Percentiles rank a stretch among this genome's conserved stretches.
phyloP scores from a whole-genome alignment of 2,797 vertebrate genomes.

The Oryzias dopingdopingensis region DNA sequence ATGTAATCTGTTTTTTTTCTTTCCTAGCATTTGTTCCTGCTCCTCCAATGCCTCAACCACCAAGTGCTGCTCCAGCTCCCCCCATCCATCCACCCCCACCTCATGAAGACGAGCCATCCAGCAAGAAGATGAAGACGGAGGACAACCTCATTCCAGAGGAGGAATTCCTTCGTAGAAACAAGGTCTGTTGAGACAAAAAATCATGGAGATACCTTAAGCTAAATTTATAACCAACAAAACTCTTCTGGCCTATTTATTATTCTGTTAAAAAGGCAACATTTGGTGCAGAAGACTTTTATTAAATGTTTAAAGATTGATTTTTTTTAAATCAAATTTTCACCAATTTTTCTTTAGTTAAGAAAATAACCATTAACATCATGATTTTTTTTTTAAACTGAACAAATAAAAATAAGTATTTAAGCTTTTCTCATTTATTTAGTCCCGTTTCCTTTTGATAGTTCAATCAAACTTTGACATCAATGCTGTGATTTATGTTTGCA shows the following conservation, averaged over 20 bases:
- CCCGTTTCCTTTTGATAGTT: not conserved
- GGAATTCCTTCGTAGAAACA: constrained; percentile 94
- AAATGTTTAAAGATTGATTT: not conserved
- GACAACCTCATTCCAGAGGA: constrained; percentile 97
- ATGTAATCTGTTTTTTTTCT: not conserved
- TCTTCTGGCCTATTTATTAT: not conserved
- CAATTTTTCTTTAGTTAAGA: too few relatives aligned
- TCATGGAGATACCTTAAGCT: not conserved
- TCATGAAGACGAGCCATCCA: constrained; percentile 92
- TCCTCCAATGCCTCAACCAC: constrained; percentile 87
- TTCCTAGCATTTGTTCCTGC: constrained; percentile 91
- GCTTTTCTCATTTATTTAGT: not conserved
- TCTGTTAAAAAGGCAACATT: not conserved
- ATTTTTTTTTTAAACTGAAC: too few relatives aligned
- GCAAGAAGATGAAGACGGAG: constrained; percentile 96
- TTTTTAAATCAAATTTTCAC: not conserved
- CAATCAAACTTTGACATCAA: too few relatives aligned
- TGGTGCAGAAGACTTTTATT: not conserved
- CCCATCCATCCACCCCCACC: constrained; percentile 88
- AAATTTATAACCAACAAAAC: not conserved
- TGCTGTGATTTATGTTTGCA: too few relatives aligned
- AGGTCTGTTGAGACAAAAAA: constrained; percentile 70
- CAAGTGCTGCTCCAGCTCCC: constrained; percentile 82
- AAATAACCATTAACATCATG: too few relatives aligned
- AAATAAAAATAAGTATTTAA: too few relatives aligned